phyloP scores from a whole-genome alignment of 92 coral and sea anemone species.

The Metridium senile region DNA sequence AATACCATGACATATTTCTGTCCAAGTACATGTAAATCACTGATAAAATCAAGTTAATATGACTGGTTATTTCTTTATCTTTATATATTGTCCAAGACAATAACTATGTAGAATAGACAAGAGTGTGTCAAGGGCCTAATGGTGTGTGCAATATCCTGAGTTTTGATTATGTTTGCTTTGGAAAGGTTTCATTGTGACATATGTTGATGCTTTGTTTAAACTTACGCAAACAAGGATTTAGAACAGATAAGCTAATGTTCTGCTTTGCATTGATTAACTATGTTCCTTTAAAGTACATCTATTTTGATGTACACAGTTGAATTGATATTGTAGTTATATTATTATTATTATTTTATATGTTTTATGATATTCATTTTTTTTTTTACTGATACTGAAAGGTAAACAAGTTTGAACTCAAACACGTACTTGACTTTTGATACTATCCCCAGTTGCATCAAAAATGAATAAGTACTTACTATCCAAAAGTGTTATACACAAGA shows the following conservation, averaged over 20 bases:
- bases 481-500: too few species aligned
- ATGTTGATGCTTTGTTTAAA: constrained; percentile 3
- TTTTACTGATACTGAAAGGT: too few species aligned
- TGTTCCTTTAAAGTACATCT: background rate
- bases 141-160: background rate
- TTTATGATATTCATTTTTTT: too few species aligned
- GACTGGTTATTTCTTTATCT: background rate
- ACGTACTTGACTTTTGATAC: too few species aligned
- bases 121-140: background rate
- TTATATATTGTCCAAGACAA: background rate
- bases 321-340: too few species aligned
- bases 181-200: constrained; percentile 28
- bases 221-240: constrained; percentile 17
- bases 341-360: too few species aligned
- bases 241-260: constrained; percentile 23
- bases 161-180: constrained; percentile 28
- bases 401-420: too few species aligned
- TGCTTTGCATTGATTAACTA: too few species aligned
- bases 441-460: too few species aligned
- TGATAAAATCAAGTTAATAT: constrained; percentile 7
- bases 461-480: too few species aligned
- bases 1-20: background rate
- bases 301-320: too few species aligned
- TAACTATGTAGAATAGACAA: background rate
- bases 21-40: background rate